phyloP scores from a whole-genome alignment of 2,113 vertebrate species.

The Phalacrocorax aristotelis region DNA sequence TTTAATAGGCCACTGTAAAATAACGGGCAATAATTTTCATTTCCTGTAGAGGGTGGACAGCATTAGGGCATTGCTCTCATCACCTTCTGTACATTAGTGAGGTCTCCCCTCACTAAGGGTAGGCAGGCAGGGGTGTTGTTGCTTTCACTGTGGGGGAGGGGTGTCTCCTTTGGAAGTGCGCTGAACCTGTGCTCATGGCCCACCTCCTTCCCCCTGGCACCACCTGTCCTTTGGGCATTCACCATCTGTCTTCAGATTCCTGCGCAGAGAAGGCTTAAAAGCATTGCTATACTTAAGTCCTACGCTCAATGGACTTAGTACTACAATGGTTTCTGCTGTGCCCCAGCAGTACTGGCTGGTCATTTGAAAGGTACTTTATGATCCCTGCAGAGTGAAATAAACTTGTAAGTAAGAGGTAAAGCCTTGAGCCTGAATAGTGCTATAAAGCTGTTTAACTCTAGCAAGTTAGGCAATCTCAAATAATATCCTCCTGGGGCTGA shows the following conservation, averaged over 20 bases:
- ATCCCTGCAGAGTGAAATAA: slow-evolving; percentile 54
- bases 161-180: not conserved
- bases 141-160: rapidly evolving
- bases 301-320: not conserved
- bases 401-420: slow-evolving; percentile 39
- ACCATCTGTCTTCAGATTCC: not conserved
- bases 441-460: slow-evolving; percentile 47
- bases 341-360: not conserved
- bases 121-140: not conserved
- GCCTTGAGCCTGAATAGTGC: slow-evolving; percentile 26
- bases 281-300: not conserved
- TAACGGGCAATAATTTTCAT: not conserved
- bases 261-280: not conserved
- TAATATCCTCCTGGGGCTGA: not conserved
- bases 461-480: slow-evolving; percentile 10
- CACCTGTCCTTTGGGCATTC: not conserved
- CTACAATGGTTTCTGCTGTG: slow-evolving; percentile 19
- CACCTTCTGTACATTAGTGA: not conserved
- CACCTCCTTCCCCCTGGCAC: not conserved
- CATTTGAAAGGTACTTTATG: slow-evolving; percentile 57
- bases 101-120: not conserved
- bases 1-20: not conserved
- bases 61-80: not conserved
- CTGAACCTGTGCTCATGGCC: not conserved
- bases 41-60: not conserved